Percentiles rank a stretch among this genome's conserved stretches.
phyloP scores from a whole-genome alignment of 2,888 invertebrate genomes.

The Gastrophysa polygoni region DNA sequence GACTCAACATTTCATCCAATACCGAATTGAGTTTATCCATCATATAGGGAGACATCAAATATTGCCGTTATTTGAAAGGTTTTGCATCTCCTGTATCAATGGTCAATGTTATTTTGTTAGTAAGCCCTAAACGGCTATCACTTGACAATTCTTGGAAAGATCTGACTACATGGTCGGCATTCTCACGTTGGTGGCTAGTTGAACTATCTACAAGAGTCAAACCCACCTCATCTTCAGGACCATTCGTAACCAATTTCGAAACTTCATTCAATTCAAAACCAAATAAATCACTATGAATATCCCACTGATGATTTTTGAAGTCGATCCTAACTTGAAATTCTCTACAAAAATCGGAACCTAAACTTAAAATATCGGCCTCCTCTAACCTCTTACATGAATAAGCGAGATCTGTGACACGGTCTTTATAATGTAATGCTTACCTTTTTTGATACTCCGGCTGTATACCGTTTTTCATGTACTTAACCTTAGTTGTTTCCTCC shows the following conservation, averaged over 20 bases:
- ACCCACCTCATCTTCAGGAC: neutral
- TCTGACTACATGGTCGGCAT: constrained; percentile 16
- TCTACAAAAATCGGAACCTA: constrained; percentile 15
- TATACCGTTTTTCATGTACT: constrained; percentile 8
- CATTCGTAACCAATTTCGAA: neutral
- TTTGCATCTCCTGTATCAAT: constrained; percentile 32
- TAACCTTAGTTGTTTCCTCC: constrained; percentile 14
- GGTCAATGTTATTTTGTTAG: constrained; percentile 22
- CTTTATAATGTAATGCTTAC: constrained; percentile 12
- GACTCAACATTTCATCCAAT: constrained; percentile 36
- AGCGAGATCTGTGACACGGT: constrained; percentile 4
- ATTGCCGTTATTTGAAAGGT: constrained; percentile 27
- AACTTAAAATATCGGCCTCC: constrained; percentile 10
- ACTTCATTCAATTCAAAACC: neutral
- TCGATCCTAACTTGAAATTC: constrained; percentile 12
- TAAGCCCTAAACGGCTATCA: constrained; percentile 27
- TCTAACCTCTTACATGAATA: constrained; percentile 16
- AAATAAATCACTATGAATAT: neutral
- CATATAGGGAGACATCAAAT: constrained; percentile 20
- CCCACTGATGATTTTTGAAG: constrained; percentile 22
- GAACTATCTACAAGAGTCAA: neutral
- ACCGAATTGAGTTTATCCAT: constrained; percentile 18
- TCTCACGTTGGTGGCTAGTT: neutral
- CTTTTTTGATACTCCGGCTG: constrained; percentile 9
- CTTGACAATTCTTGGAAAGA: constrained; percentile 20